A percentile compares a stretch with the other conserved stretches of the same genome.
Conservation (phyloP, 2,113 vertebrate species). For the Silurus meridionalis region DNA sequence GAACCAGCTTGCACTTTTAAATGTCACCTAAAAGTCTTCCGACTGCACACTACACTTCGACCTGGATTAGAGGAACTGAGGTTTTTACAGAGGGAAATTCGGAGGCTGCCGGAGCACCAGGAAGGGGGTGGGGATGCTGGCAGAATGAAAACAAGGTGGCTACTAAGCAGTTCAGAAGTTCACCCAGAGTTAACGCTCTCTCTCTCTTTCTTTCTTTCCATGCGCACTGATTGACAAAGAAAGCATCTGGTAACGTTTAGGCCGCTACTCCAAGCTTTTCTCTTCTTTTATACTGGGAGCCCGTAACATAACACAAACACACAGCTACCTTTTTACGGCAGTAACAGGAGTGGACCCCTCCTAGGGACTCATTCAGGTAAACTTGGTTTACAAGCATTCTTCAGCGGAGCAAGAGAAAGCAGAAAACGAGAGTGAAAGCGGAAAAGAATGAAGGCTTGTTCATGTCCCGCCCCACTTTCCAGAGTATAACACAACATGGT, state of each 20-base stretch:
- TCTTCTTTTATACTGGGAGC: conserved; percentile 63
- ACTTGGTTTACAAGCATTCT: conserved; percentile 77
- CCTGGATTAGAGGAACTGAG: neutral
- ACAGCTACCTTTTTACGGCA: conserved; percentile 71
- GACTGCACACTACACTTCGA: neutral
- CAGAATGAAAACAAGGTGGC: conserved; percentile 61
- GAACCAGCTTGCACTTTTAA: neutral
- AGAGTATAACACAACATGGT: neutral
- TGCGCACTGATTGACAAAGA: conserved; percentile 54
- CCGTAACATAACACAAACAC: conserved; percentile 75
- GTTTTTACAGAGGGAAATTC: conserved; percentile 43
- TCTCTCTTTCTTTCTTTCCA: conserved; percentile 48
- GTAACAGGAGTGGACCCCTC: conserved; percentile 69
- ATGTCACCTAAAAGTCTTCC: neutral
- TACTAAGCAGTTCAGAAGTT: conserved; percentile 63
- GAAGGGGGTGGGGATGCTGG: conserved; percentile 48
- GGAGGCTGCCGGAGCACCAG: conserved; percentile 24
- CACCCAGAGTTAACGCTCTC: conserved; percentile 61
- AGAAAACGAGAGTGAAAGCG: conserved; percentile 53
- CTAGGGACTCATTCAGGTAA: conserved; percentile 75
- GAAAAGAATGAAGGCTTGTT: conserved; percentile 65
- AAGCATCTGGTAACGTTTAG: conserved; percentile 80
- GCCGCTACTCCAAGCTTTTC: conserved; percentile 71
- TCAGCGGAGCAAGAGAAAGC: conserved; percentile 70
- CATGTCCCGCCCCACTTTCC: conserved; percentile 41